Evolutionary conservation across 1,140 invertebrate species (phyloP), one percentile per base, ranked within the genome.

Genomic region (Ctenoplectra terminalis): DNA sequence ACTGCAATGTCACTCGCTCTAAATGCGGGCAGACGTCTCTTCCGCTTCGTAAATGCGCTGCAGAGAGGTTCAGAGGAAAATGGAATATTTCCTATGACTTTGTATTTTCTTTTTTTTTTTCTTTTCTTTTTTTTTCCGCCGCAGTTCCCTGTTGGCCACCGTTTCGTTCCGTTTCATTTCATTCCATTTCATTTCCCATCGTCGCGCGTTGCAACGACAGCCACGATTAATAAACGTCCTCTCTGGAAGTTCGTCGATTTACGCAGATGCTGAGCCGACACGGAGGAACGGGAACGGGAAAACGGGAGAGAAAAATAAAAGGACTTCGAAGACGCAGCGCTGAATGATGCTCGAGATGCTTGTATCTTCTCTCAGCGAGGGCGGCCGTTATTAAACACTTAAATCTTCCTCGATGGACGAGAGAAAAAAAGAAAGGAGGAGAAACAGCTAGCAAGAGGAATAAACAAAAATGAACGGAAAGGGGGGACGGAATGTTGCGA

Each of bases 371-470:
- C 29, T 63, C 66, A n/a, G 52, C 74, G 46, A 82, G 79, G 43
- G 74, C 58, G 71, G 75, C 63, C 82, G 86, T 91, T 92, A 92
- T 91, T 92, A 92, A 92, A 91, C 86, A 90, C 88, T 91, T 91
- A 89, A 92, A 92, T 91, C 88, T 92, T 91, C 73, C 73, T 87
- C 75, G 75, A 64, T 85, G 86, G 66, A 84, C 83, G 43, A 79
- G 50, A 83, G 48, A 64, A 71, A 34, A 40, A 69, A 58, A 61
- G 13, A 69, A 58, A 61, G 13, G 52, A 70, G 11, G 13, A 9
- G 48, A 34, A 58, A 71, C 66, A 67, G 76, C 58, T 52, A 26
- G 56, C 56, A 46, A 66, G 34, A 60, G 56, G 58, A 70, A 88
- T 80, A 84, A 76, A 75, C 66, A 80, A 52, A 67, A 81, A 75